Percentiles rank a stretch among this genome's conserved stretches.
Evolutionary conservation across 2,113 vertebrate species (phyloP).

Genomic region (Malurus elegans): DNA sequence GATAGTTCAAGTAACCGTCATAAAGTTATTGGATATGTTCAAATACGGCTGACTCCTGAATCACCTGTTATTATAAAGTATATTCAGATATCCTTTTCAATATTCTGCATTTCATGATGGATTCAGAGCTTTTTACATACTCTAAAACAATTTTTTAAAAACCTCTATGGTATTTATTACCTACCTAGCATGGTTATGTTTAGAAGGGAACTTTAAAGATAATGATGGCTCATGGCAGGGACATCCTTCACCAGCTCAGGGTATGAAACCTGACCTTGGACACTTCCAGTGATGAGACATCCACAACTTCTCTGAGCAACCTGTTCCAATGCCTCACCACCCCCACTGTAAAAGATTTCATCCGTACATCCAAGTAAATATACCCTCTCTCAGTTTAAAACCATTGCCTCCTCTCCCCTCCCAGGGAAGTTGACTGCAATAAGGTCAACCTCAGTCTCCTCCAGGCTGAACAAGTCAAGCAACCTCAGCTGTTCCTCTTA

Average conservation of each 20-base stretch:
- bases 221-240: background rate
- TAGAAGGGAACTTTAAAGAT: background rate
- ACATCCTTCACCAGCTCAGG: background rate
- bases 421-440: fast-evolving
- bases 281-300: background rate
- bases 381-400: background rate
- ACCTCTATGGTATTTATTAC: background rate
- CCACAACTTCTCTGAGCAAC: background rate
- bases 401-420: background rate
- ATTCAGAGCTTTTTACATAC: background rate
- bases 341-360: background rate
- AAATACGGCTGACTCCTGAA: background rate
- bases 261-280: background rate
- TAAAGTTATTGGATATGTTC: background rate
- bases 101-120: background rate
- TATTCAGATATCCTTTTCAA: background rate
- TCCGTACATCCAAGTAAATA: background rate
- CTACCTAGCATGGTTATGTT: background rate
- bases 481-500: background rate
- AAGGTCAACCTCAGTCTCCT: background rate
- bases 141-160: background rate
- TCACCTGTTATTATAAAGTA: background rate
- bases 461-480: background rate
- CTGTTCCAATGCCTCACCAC: background rate
- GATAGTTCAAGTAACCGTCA: background rate